A percentile compares a stretch with the other conserved stretches of the same genome.
phyloP scores from a whole-genome alignment of 2,888 invertebrate species.

The Agrenia bidenticulata region DNA sequence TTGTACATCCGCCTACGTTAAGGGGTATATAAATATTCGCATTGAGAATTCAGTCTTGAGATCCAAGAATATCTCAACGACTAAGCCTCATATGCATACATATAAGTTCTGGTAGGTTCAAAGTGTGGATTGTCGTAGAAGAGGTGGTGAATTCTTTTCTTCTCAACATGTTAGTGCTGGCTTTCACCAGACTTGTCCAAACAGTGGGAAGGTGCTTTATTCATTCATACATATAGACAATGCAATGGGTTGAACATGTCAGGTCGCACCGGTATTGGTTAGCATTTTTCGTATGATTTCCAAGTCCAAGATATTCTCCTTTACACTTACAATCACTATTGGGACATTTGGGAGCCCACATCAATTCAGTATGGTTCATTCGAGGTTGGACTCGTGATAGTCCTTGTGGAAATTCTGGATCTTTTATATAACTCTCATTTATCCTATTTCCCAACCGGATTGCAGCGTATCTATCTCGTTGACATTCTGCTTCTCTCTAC shows the following conservation, averaged over 20 bases:
- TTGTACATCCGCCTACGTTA: too few species aligned
- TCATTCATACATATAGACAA: too few species aligned
- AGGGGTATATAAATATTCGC: neutral
- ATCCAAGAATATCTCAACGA: conserved; percentile 5
- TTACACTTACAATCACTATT: neutral
- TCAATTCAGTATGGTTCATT: neutral
- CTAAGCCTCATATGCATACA: conserved; percentile 22
- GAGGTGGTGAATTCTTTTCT: too few species aligned
- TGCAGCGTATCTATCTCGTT: conserved; percentile 13
- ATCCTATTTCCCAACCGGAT: neutral
- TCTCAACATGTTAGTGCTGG: too few species aligned
- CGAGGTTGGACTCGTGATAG: conserved; percentile 12
- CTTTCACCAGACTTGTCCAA: too few species aligned
- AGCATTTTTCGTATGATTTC: too few species aligned
- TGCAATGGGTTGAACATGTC: too few species aligned
- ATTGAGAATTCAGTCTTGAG: conserved; percentile 13
- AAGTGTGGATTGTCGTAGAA: too few species aligned
- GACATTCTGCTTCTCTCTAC: conserved; percentile 14
- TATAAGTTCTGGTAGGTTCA: conserved; percentile 4
- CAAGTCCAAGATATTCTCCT: conserved; percentile 1
- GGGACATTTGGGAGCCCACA: conserved; percentile 1
- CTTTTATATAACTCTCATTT: neutral
- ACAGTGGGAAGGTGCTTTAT: too few species aligned
- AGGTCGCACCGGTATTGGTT: too few species aligned
- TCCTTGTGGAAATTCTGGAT: neutral